These are phyloP conservation scores for Drosophila pallidifrons DNA, from an alignment of 1,140 invertebrate species.

Conservation along the genomic window DNA sequence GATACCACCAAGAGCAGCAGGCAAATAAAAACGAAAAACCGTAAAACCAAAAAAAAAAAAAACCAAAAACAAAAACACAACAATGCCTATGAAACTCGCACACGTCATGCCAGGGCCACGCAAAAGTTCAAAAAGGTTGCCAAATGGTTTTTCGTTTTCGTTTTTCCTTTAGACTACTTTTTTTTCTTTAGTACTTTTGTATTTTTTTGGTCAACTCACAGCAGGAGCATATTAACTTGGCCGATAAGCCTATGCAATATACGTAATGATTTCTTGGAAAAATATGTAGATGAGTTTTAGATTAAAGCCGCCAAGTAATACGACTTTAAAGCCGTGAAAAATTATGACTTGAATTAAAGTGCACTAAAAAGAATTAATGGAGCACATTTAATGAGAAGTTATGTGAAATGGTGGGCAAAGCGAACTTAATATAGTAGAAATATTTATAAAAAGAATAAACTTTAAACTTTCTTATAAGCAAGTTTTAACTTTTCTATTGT, in stretches of 20 bases:
- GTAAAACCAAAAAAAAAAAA: not conserved
- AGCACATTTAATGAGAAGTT: not conserved
- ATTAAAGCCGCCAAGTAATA: not conserved
- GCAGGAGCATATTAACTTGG: conserved; percentile 32
- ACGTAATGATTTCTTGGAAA: conserved; percentile 9
- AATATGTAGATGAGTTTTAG: conserved; percentile 10
- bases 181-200: conserved; percentile 9
- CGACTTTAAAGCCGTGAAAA: not conserved
- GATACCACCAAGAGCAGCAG: conserved; percentile 43
- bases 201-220: conserved; percentile 22
- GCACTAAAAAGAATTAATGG: not conserved
- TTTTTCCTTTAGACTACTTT: not conserved
- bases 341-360: not conserved
- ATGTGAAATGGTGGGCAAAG: not conserved
- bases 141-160: conserved; percentile 66
- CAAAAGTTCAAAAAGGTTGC: conserved; percentile 69
- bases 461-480: no score
- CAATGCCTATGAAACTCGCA: conserved; percentile 44
- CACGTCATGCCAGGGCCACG: conserved; percentile 42
- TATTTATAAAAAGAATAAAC: no score
- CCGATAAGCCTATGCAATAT: conserved; percentile 10
- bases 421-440: no score
- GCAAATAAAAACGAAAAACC: not conserved
- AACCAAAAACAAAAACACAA: conserved; percentile 3
- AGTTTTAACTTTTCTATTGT: no score